Percentiles rank a stretch among this genome's conserved stretches.
These are phyloP conservation scores for Ametastegia equiseti DNA, from an alignment of 2,888 invertebrate species.

Conservation along the genomic window DNA sequence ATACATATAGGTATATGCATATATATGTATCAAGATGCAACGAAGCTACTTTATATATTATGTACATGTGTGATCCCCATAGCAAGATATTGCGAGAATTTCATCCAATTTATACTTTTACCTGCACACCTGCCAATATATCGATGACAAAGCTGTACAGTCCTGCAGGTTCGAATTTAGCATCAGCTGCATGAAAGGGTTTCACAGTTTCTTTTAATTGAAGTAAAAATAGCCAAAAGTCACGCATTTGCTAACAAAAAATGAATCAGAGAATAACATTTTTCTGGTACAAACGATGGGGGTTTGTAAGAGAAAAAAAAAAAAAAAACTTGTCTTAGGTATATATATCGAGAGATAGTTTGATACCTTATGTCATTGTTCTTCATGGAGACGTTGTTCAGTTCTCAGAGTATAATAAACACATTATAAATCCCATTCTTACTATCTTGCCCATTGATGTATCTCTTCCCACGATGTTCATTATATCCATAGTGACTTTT, in stretches of 20 bases:
- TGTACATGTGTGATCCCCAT: neutral
- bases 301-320: too few relatives aligned
- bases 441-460: neutral
- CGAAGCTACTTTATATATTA: neutral
- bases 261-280: too few relatives aligned
- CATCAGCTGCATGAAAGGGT: too few relatives aligned
- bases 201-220: too few relatives aligned
- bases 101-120: neutral
- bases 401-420: neutral
- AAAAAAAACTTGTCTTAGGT: too few relatives aligned
- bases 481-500: neutral
- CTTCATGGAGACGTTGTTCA: neutral
- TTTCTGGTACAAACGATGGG: too few relatives aligned
- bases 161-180: too few relatives aligned
- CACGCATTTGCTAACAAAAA: too few relatives aligned
- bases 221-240: too few relatives aligned
- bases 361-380: neutral
- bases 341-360: neutral
- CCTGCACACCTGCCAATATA: neutral
- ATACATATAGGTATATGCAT: neutral
- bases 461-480: neutral
- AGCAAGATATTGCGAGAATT: neutral
- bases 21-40: neutral
- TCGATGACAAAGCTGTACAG: too few relatives aligned
- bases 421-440: neutral